Conservation (phyloP, 2,797 vertebrate species). For the Sarcoramphus papa region DNA sequence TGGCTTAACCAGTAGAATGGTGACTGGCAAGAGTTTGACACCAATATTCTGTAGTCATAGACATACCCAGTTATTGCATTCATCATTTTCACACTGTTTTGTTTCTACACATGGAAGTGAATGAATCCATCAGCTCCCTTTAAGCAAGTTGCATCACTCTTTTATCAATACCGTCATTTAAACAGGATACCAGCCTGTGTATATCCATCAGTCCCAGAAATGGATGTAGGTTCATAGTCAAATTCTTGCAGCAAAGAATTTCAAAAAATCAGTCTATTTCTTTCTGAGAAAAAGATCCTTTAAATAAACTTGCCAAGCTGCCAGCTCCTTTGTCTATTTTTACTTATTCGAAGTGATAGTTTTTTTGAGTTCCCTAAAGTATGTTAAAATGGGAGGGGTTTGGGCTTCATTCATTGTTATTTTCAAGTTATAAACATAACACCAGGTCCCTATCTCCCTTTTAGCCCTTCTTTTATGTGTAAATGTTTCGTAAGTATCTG, state of each 20-base stretch:
- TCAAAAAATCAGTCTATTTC: neutral
- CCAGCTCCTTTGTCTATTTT: neutral
- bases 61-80: neutral
- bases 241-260: neutral
- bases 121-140: neutral
- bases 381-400: neutral
- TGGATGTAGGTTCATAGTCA: neutral
- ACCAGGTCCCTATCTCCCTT: neutral
- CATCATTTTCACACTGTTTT: neutral
- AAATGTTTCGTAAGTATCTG: neutral
- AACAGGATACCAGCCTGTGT: neutral
- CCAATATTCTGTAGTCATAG: neutral
- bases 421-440: constrained; percentile 12
- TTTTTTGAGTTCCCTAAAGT: neutral
- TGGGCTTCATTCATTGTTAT: neutral
- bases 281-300: neutral
- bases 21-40: neutral
- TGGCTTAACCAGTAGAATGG: neutral
- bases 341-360: neutral
- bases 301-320: neutral
- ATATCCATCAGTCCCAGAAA: neutral
- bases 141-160: neutral
- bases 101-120: neutral
- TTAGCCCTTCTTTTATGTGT: constrained; percentile 17
- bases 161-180: neutral